phyloP scores from a whole-genome alignment of 1,140 invertebrate genomes.

The Zaprionus africanus region DNA sequence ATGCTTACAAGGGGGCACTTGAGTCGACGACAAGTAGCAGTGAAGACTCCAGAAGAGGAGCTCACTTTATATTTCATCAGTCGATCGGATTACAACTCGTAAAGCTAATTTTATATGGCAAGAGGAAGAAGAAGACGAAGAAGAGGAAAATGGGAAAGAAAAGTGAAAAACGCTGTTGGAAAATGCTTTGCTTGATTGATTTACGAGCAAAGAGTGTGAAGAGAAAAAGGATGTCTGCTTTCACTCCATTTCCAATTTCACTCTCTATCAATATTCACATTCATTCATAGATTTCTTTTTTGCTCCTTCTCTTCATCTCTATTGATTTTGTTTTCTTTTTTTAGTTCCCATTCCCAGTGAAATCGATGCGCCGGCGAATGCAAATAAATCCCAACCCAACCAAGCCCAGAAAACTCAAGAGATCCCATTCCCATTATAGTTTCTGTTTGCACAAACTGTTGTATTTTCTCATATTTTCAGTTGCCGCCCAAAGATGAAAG shows the following conservation, averaged over 20 bases:
- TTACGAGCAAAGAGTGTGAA: conserved; percentile 45
- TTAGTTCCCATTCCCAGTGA: conserved; percentile 63
- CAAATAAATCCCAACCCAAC: conserved; percentile 55
- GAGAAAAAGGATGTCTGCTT: conserved; percentile 40
- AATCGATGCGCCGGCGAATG: conserved; percentile 67
- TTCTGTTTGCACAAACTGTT: conserved; percentile 69
- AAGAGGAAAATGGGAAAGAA: not conserved
- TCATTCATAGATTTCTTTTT: conserved; percentile 13
- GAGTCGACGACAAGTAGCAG: conserved; percentile 72
- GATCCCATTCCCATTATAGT: conserved; percentile 32
- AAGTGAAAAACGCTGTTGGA: conserved; percentile 27
- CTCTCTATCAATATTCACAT: conserved; percentile 63
- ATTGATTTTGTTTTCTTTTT: not conserved
- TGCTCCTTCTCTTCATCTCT: not conserved
- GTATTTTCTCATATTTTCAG: conserved; percentile 61
- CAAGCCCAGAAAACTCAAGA: not conserved
- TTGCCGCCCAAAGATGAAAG: conserved; percentile 61
- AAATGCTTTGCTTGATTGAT: conserved; percentile 63
- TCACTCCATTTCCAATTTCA: conserved; percentile 66
- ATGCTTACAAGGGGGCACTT: conserved; percentile 44
- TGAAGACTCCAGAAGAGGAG: conserved; percentile 31
- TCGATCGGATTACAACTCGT: conserved; percentile 58
- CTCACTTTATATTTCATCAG: conserved; percentile 30
- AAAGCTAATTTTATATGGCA: conserved; percentile 59
- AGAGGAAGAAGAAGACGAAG: conserved; percentile 20